phyloP scores from a whole-genome alignment of 2,888 invertebrate genomes.

The Mycalesis mineus region DNA sequence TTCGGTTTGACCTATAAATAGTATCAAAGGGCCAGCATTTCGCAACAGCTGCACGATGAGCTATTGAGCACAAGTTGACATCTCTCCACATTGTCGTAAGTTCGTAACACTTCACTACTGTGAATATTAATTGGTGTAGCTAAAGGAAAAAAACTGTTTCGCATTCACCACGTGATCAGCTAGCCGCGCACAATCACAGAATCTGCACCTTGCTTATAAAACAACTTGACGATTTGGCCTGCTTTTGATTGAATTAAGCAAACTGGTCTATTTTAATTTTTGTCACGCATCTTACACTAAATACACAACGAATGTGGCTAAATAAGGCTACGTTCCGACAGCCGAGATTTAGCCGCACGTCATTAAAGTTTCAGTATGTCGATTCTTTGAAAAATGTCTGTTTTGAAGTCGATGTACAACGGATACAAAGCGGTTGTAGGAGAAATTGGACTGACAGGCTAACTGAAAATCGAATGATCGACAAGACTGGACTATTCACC shows the following conservation, averaged over 20 bases:
- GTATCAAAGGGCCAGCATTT: not conserved
- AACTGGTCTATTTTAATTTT: slow-evolving; percentile 25
- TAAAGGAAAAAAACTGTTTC: slow-evolving; percentile 36
- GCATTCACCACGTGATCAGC: slow-evolving; percentile 32
- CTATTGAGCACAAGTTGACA: slow-evolving; percentile 24
- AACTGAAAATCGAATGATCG: too few relatives aligned
- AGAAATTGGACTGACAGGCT: too few relatives aligned
- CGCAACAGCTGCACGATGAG: slow-evolving; percentile 9
- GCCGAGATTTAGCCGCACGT: too few relatives aligned
- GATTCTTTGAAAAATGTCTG: too few relatives aligned
- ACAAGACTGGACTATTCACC: too few relatives aligned
- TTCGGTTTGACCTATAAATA: too few relatives aligned
- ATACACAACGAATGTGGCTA: too few relatives aligned
- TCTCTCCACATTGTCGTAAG: slow-evolving; percentile 36
- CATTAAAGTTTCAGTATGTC: too few relatives aligned
- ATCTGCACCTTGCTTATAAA: slow-evolving; percentile 33
- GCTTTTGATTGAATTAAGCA: slow-evolving; percentile 31
- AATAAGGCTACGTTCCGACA: too few relatives aligned
- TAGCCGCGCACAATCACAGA: slow-evolving; percentile 32
- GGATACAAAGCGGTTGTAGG: too few relatives aligned
- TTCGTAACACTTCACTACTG: slow-evolving; percentile 31
- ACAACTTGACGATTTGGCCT: slow-evolving; percentile 30
- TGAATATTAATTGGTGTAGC: slow-evolving; percentile 39
- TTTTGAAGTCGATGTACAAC: too few relatives aligned
- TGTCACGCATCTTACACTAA: slow-evolving; percentile 23